These are phyloP conservation scores for Drosophila orena DNA, from an alignment of 1,140 invertebrate species.

Conservation along the genomic window DNA sequence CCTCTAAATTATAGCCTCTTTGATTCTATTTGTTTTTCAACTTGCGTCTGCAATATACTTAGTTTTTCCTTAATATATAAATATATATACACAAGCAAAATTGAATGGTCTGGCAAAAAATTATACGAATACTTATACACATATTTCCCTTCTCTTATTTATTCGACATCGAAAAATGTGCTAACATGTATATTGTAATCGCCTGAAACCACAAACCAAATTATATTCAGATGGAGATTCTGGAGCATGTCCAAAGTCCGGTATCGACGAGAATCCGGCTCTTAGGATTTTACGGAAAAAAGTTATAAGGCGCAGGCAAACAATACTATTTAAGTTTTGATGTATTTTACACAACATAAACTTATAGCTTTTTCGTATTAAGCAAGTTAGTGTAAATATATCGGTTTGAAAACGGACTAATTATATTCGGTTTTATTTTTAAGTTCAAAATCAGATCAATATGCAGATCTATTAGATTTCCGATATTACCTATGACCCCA, in stretches of 20 bases:
- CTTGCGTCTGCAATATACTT: not conserved
- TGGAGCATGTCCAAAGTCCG: slow-evolving; percentile 84
- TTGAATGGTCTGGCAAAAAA: slow-evolving; percentile 6
- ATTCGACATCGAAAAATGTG: slow-evolving; percentile 49
- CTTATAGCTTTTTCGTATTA: slow-evolving; percentile 43
- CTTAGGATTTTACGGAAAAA: slow-evolving; percentile 84
- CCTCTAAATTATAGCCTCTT: slow-evolving; percentile 7
- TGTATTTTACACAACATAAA: slow-evolving; percentile 30
- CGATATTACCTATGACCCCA: slow-evolving; percentile 21
- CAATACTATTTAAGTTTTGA: slow-evolving; percentile 23
- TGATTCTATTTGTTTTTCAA: slow-evolving; percentile 13
- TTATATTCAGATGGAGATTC: slow-evolving; percentile 80
- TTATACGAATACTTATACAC: slow-evolving; percentile 55
- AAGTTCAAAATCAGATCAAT: slow-evolving; percentile 1
- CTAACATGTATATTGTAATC: slow-evolving; percentile 34
- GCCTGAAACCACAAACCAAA: slow-evolving; percentile 25
- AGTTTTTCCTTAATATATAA: slow-evolving; percentile 9
- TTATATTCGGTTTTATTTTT: slow-evolving; percentile 30
- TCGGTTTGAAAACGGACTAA: slow-evolving; percentile 36
- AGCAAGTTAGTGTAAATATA: slow-evolving; percentile 69
- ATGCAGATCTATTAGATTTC: slow-evolving; percentile 9
- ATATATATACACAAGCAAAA: slow-evolving; percentile 10
- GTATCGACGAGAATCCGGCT: slow-evolving; percentile 83
- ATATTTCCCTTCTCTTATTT: slow-evolving; percentile 65
- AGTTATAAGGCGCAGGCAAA: slow-evolving; percentile 56